phyloP scores from a whole-genome alignment of 2,797 vertebrate species.

The Chiloscyllium punctatum region DNA sequence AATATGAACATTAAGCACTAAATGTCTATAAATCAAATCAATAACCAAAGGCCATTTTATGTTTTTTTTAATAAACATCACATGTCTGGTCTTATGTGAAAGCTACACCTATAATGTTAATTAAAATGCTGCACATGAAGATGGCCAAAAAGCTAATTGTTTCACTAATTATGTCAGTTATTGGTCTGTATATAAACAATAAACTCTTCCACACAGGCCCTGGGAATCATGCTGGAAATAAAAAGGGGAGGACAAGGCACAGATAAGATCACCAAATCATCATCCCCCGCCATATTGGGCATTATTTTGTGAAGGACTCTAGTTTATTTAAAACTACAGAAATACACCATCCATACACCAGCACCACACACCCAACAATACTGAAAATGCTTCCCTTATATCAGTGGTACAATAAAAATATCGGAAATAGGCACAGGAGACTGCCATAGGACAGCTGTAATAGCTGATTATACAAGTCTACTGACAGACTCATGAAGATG shows the following conservation, averaged over 20 bases:
- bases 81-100: not conserved
- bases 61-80: not conserved
- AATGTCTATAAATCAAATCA: not conserved
- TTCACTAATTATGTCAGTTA: conserved; percentile 10
- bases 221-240: not conserved
- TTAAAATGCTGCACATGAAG: not conserved
- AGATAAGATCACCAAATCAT: not conserved
- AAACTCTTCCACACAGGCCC: not conserved
- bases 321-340: not conserved
- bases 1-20: not conserved
- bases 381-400: not conserved
- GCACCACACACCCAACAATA: not conserved
- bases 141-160: conserved; percentile 1
- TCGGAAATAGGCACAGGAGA: too few species aligned
- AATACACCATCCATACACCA: not conserved
- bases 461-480: not conserved
- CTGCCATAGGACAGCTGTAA: too few species aligned
- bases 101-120: not conserved
- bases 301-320: not conserved
- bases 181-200: not conserved
- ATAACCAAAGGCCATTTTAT: not conserved
- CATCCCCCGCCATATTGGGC: not conserved
- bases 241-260: not conserved
- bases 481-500: not conserved
- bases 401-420: not conserved